phyloP scores from a whole-genome alignment of 2,113 vertebrate genomes.

The Arvicanthis niloticus region DNA sequence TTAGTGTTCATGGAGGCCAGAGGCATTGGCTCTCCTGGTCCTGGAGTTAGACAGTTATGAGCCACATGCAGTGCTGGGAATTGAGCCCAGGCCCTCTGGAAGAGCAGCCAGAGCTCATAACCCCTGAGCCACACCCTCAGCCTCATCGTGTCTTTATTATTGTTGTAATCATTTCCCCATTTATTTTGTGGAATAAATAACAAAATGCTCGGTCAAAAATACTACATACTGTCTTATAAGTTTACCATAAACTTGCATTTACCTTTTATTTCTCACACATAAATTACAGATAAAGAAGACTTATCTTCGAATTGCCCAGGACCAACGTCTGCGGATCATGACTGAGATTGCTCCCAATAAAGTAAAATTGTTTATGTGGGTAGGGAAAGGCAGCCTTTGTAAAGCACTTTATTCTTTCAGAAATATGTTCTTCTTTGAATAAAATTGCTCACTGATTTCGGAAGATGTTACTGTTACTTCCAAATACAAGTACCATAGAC shows the following conservation, averaged over 20 bases:
- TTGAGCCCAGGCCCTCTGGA: not conserved
- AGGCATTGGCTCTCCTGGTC: not conserved
- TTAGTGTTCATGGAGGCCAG: not conserved
- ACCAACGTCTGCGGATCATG: conserved; percentile 93
- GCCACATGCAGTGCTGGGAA: not conserved
- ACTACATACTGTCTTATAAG: not conserved
- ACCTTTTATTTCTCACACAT: conserved; percentile 61
- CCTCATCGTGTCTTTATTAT: not conserved
- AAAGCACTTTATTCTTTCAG: conserved; percentile 42
- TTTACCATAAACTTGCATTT: conserved; percentile 21
- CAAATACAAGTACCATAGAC: not conserved
- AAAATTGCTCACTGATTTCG: not conserved
- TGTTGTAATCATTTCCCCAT: conserved; percentile 33
- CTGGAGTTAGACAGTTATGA: not conserved
- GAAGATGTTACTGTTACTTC: conserved; percentile 20
- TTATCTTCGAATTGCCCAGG: conserved; percentile 94
- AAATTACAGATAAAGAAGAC: conserved; percentile 91
- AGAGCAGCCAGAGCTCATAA: not conserved
- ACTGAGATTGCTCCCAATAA: conserved; percentile 82
- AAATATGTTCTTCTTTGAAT: conserved; percentile 24
- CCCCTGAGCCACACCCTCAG: too few relatives aligned
- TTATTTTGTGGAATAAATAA: conserved; percentile 42
- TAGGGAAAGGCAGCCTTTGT: not conserved
- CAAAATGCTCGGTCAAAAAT: not conserved
- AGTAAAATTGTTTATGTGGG: conserved; percentile 41